Evolutionary conservation across 2,888 invertebrate genomes (phyloP), one percentile per base, ranked within the genome.

Genomic region (Callimorpha dominula): DNA sequence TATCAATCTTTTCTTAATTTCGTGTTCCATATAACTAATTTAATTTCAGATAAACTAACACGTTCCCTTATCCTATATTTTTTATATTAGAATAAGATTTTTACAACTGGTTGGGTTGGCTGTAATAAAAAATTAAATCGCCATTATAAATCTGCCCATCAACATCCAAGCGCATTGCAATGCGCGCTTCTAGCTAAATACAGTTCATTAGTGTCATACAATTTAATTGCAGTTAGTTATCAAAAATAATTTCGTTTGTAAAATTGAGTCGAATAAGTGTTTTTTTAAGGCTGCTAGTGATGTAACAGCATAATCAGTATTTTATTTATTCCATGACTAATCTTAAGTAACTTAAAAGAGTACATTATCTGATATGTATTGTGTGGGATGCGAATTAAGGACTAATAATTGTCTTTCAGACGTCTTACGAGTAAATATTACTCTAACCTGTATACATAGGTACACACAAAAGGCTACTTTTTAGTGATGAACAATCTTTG

Each of bases 71-170:
- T 46, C 43, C 6, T 31, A 5, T 4, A n/a, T 12, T 20, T 57
- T 57, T 57, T 57, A 57, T 31, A 12, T 4, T 20, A 31, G 14
- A 31, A 14, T 4, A 6, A 43, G 43, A 46, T 6, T 46, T 46
- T 46, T 46, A 8, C 6, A 46, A 46, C 43, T 46, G 31, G 31
- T 31, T 31, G 31, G 31, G 31, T 31, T 31, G 31, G 31, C 2
- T 46, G 43, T 46, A 4, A 46, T 46, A 46, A 82, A 82, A 79
- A 46, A 46, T 46, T 0, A 8, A 46, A 46, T 46, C 9, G 43
- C 80, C 11, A 14, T 15, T 75, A 81, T 82, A 80, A 84, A 81
- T 81, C 83, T 81, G 84, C 86, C 82, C 78, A 84, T 87, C 85
- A 85, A 82, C 46, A 67, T 83, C 72, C 79, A 77, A 82, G 81